Percentiles rank a stretch among this genome's conserved stretches.
Conservation (phyloP, 2,888 invertebrate species). For the Brenthis daphne region DNA sequence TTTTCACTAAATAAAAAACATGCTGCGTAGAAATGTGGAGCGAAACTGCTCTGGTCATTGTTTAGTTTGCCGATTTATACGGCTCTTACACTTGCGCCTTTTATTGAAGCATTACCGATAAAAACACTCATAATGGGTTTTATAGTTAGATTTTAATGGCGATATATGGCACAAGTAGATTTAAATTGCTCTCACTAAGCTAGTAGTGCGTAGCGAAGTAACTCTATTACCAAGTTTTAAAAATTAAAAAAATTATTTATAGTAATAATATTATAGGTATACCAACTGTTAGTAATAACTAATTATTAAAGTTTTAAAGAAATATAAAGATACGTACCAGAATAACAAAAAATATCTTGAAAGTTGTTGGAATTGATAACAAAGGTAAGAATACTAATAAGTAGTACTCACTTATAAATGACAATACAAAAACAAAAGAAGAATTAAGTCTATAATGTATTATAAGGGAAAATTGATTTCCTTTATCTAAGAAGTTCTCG, state of each 20-base stretch:
- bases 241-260: too few species aligned
- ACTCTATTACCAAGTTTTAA: not conserved
- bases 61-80: constrained; percentile 83
- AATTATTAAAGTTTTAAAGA: too few species aligned
- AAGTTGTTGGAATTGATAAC: not conserved
- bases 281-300: too few species aligned
- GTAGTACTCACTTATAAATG: not conserved
- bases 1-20: constrained; percentile 73
- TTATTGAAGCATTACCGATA: constrained; percentile 82
- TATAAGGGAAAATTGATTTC: constrained; percentile 29
- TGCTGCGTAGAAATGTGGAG: constrained; percentile 75
- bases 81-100: constrained; percentile 80
- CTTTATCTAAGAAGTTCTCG: constrained; percentile 39
- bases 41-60: constrained; percentile 78
- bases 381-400: not conserved
- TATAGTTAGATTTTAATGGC: constrained; percentile 77
- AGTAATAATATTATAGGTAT: too few species aligned
- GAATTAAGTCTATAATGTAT: not conserved
- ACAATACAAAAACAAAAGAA: not conserved
- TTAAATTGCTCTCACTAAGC: constrained; percentile 59
- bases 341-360: not conserved
- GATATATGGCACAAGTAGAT: constrained; percentile 62
- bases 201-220: constrained; percentile 40
- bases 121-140: constrained; percentile 77
- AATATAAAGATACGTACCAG: too few species aligned